These are phyloP conservation scores for Mus spretus DNA, from an alignment of 2,797 vertebrate genomes.

Conservation along the genomic window DNA sequence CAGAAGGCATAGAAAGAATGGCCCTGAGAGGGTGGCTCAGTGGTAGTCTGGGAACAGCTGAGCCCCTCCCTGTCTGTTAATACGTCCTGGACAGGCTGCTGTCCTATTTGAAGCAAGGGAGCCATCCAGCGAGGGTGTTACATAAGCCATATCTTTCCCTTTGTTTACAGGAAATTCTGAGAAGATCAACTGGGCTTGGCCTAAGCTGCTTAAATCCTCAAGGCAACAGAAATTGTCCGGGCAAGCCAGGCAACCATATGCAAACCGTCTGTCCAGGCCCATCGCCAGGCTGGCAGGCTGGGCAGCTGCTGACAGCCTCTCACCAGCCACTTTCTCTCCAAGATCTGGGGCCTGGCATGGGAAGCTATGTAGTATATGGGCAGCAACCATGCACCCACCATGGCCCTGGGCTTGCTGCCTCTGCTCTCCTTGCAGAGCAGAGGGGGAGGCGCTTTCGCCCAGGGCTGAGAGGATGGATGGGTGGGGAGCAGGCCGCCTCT, in stretches of 20 bases:
- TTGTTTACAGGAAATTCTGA: slow-evolving; percentile 52
- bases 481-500: not conserved
- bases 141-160: slow-evolving; percentile 42
- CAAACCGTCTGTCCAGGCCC: not conserved
- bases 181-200: slow-evolving; percentile 49
- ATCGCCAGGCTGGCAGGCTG: not conserved
- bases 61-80: not conserved
- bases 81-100: no score
- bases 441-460: not conserved
- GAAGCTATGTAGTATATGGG: accelerated
- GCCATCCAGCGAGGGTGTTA: not conserved
- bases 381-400: accelerated
- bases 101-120: not conserved
- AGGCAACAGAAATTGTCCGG: slow-evolving; percentile 17
- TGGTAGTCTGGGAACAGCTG: not conserved
- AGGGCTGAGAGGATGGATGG: accelerated
- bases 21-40: not conserved
- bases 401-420: not conserved
- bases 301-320: not conserved
- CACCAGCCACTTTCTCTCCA: not conserved
- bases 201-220: slow-evolving; percentile 38
- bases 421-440: not conserved
- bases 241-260: not conserved
- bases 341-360: not conserved
- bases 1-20: not conserved